Conservation (phyloP, 2,888 invertebrate genomes). For the Tineola bisselliella region DNA sequence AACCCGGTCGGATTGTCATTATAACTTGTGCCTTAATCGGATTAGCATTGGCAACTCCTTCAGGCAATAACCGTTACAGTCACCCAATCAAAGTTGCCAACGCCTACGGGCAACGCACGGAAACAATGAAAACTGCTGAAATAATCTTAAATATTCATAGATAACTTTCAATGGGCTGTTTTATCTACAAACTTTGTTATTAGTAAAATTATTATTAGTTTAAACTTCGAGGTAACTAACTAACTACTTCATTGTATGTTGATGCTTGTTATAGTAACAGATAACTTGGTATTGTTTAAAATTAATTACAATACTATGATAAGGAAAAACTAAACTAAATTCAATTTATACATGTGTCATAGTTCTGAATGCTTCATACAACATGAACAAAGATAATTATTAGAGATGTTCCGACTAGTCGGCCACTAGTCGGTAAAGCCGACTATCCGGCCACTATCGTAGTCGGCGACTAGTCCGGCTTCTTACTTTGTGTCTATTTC, state of each 20-base stretch:
- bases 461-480: too few species aligned
- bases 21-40: not conserved
- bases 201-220: not conserved
- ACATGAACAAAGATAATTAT: too few species aligned
- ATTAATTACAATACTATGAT: too few species aligned
- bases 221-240: not conserved
- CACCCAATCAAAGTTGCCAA: constrained; percentile 2
- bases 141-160: constrained; percentile 6
- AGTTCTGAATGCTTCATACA: too few species aligned
- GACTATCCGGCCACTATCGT: too few species aligned
- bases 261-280: not conserved
- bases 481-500: too few species aligned
- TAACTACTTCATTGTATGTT: not conserved
- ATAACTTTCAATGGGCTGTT: not conserved
- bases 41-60: constrained; percentile 6
- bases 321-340: too few species aligned
- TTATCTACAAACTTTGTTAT: not conserved
- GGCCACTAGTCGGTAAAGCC: too few species aligned
- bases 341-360: too few species aligned
- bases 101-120: not conserved
- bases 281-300: not conserved
- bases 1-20: not conserved
- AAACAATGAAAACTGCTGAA: not conserved
- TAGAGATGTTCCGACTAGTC: too few species aligned
- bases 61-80: not conserved